Evolutionary conservation across 2,113 vertebrate species (phyloP).

Genomic region (Melanerpes formicivorus): DNA sequence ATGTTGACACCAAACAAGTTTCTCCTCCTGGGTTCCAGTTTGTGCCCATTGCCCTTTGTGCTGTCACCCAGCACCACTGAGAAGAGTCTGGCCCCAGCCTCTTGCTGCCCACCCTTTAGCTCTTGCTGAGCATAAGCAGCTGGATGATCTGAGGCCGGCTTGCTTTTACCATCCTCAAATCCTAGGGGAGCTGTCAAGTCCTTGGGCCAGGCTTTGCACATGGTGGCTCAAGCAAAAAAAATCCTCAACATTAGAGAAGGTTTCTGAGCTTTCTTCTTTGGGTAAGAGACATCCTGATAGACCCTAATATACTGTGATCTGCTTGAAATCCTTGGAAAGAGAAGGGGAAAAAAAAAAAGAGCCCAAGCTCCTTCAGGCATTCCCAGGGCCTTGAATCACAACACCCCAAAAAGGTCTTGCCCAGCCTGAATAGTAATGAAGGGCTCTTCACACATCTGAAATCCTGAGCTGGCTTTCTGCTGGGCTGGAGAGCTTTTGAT

Average conservation of each 20-base stretch:
- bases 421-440: conserved; percentile 8
- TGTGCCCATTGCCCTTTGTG: too few species aligned
- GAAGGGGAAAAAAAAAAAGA: not conserved
- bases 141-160: not conserved
- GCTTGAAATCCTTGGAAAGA: not conserved
- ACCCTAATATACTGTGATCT: not conserved
- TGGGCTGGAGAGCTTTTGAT: conserved; percentile 21
- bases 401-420: not conserved
- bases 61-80: too few species aligned
- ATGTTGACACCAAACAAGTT: too few species aligned
- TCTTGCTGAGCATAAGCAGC: too few species aligned
- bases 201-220: not conserved
- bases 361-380: not conserved
- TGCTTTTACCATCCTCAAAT: not conserved
- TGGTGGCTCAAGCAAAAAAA: not conserved
- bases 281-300: not conserved
- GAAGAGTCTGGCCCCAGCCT: too few species aligned
- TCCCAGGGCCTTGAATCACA: conserved; percentile 17
- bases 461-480: not conserved
- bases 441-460: conserved; percentile 30
- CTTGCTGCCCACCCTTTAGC: too few species aligned
- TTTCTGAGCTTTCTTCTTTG: not conserved
- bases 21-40: too few species aligned
- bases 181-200: not conserved
- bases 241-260: not conserved